Evolutionary conservation across 2,797 vertebrate genomes (phyloP).

Genomic region (Protosalanx chinensis): DNA sequence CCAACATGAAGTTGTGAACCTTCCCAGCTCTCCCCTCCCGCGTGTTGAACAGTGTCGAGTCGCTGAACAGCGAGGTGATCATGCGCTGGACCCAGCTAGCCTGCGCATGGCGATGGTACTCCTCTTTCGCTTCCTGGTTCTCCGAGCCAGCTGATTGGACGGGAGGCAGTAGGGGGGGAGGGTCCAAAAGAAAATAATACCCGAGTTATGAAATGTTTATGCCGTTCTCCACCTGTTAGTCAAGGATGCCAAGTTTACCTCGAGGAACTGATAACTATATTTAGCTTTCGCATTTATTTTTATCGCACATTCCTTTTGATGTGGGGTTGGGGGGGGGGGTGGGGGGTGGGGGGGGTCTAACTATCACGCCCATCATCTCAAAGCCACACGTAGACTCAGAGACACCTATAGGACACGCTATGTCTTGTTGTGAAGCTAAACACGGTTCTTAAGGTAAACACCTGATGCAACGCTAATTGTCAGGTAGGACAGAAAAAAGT

Average conservation of each 20-base stretch:
- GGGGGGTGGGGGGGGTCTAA: too few relatives aligned
- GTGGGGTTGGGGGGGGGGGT: too few relatives aligned
- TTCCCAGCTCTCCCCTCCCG: conserved; percentile 95
- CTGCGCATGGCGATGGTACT: conserved; percentile 77
- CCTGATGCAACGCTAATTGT: conserved; percentile 8
- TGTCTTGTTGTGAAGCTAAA: not conserved
- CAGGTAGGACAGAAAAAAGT: not conserved
- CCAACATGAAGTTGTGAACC: conserved; percentile 98
- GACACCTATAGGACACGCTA: not conserved
- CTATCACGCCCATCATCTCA: not conserved
- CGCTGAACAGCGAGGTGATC: conserved; percentile 88
- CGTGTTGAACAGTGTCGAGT: conserved; percentile 89
- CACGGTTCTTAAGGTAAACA: not conserved
- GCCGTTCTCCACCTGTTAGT: too few relatives aligned
- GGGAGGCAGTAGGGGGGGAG: conserved; percentile 5
- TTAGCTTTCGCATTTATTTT: too few relatives aligned
- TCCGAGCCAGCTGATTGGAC: conserved; percentile 75
- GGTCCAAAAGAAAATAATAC: not conserved
- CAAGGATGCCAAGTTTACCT: too few relatives aligned
- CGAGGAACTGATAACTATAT: too few relatives aligned
- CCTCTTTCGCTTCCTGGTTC: conserved; percentile 71
- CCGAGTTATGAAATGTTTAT: too few relatives aligned
- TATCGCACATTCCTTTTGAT: too few relatives aligned
- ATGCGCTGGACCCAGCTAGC: conserved; percentile 94
- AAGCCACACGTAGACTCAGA: not conserved